Evolutionary conservation across 2,888 invertebrate species (phyloP), one percentile per base, ranked within the genome.

Genomic region (Lissonota sp.): DNA sequence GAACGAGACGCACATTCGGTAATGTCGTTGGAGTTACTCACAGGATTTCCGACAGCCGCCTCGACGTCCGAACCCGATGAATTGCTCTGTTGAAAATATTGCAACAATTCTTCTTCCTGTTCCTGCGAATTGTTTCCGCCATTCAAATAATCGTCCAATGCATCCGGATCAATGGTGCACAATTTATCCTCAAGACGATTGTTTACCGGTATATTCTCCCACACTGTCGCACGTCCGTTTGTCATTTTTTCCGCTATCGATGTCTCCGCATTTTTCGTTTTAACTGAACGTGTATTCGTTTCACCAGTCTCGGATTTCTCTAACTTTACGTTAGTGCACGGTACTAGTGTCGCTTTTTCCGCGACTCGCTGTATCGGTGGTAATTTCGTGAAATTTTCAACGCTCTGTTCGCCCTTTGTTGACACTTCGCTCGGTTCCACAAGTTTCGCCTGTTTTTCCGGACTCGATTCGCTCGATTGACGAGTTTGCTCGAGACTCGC

Each of bases 81-180:
- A 83, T 90, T 93, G 83, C 93, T 93, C 82, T 95, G 95, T 84
- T 95, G 96, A 92, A 97, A 97, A 93, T 97, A 97, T 93, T 97
- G 96, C 91, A 97, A 94, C 87, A 97, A 93, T 93, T 97, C 97
- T 90, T 97, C 97, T 92, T 97, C 97, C 89, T 96, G 96, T 88
- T 96, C 96, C 90, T 97, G 96, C 57, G 95, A 95, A 91, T 95
- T 95, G 85, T 95, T 95, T 83, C 96, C 96, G 84, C 95, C 96
- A 91, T 96, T 95, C 84, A 97, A 93, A 91, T 97, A 97, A 92
- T 97, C 97, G 91, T 97, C 97, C 83, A 97, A 93, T 83, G 96
- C 96, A 92, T 97, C 96, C 87, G 96, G 96, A 91, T 96, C 96
- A 89, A 97, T 95, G 86, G 96, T 96, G 89, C 96, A 95, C 86